Base-by-base conservation (phyloP, 2,888 invertebrate species). In the Nomada goodeniana region DNA sequence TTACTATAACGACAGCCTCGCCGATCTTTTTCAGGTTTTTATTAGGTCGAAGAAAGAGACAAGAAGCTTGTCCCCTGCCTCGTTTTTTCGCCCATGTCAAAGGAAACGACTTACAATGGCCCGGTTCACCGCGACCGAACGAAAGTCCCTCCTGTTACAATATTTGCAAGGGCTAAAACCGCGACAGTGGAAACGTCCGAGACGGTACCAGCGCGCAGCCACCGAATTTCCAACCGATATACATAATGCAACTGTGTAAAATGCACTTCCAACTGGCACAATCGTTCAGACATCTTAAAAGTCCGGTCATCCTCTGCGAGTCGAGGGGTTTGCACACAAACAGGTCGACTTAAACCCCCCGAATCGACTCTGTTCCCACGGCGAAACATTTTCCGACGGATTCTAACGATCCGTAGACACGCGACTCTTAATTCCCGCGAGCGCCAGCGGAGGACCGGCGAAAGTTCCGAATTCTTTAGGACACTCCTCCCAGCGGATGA, bases 391-490 rank as follows among this genome's bases (percentile, higher is more conserved):
- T 36, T 11, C n/a, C 42, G 2, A 53, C 29, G 36, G 47, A 53
- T 60, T 4, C n/a, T 7, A 63, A 10, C 18, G 15, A 68, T 50
- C n/a, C 15, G 10, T 50, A 23, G 65, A n/a, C 36, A 67, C 67
- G 13, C 13, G 52, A 71, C 26, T 50, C 42, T 42, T 20, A 52
- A 50, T 71, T 67, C 44, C 26, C 9, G 29, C n/a, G 18, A 61
- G 15, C 52, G 11, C 20, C 23, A 55, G 57, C 10, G 29, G 26
- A 59, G 47, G 55, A 52, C 73, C 20, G 18, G 11, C 36, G 63
- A 50, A 64, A 68, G 50, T 68, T 53, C 68, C 13, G 76, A 76
- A 87, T 87, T 87, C 74, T 72, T 85, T 61, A 68, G 75, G 73
- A 70, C 77, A 53, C 63, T 18, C 20, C 57, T 68, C 61, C 47